Evolutionary conservation across 2,113 vertebrate species (phyloP), one percentile per base, ranked within the genome.

Genomic region (Malurus cyaneus): DNA sequence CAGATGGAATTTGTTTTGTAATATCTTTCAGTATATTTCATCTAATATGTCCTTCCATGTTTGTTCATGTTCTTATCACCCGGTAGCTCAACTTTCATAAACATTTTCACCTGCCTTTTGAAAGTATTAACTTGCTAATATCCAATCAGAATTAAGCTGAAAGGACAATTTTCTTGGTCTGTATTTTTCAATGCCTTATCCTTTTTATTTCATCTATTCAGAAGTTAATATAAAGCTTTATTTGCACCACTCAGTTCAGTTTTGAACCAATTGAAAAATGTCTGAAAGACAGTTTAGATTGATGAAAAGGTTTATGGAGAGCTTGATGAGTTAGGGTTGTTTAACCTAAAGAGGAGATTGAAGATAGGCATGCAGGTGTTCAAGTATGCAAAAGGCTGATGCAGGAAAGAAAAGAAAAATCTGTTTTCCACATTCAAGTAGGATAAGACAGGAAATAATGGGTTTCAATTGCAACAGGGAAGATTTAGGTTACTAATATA

Each of bases 391-490:
- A 91, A 95, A 84, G 16, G 11, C 24, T 39, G 39, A 18, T 36
- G 9, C 29, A 73, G 21, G 21, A 31, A 74, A 10, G 14, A 91
- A 91, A 94, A 26, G 53, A 77, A 79, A 92, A 86, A 84, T 84
- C 80, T 87, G 69, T 34, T 92, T 91, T 89, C 56, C 56, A 60
- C 0, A 0, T 89, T 91, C 57, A 36, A 6, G 60, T 67, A 67
- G 69, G 39, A 80, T 46, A 86, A 25, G 32, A 77, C 42, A 92
- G 67, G 83, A 96, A 93, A 92, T 80, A 91, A 81, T 52, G 12
- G 12, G 14, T 81, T 95, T 81, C 87, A 79, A 16, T 49, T 79
- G 64, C 52, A 95, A 86, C 17, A 81, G 60, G 32, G 47, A 92
- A 96, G 65, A 94, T 62, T 89, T 92, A 91, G 60, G 29, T 89